These are phyloP conservation scores for Squalus acanthias DNA, from an alignment of 2,797 vertebrate species.

Conservation along the genomic window DNA sequence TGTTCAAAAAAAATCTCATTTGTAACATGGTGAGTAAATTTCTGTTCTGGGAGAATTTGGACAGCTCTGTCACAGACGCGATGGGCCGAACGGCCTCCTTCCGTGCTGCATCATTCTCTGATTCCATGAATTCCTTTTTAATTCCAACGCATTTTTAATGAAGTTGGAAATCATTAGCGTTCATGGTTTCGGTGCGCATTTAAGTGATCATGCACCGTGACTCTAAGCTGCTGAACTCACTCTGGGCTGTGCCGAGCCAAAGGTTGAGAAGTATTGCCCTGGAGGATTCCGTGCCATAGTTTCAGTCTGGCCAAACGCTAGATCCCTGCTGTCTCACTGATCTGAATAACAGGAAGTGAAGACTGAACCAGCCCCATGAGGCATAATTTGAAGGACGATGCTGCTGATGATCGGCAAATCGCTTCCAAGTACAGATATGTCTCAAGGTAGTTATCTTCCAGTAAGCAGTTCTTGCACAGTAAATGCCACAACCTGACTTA, in stretches of 20 bases:
- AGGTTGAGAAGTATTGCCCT: too few species aligned
- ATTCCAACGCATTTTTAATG: neutral
- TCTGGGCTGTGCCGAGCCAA: neutral
- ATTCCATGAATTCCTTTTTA: neutral
- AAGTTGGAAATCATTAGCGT: neutral
- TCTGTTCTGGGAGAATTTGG: neutral
- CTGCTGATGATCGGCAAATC: neutral
- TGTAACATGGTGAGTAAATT: neutral
- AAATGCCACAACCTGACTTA: neutral
- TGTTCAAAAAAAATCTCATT: neutral
- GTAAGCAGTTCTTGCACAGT: too few species aligned
- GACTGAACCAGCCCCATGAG: too few species aligned
- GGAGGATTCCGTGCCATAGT: neutral
- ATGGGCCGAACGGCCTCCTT: too few species aligned
- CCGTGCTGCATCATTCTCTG: neutral
- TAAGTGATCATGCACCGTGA: neutral
- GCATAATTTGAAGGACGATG: neutral
- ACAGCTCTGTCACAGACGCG: neutral
- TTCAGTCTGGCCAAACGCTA: neutral
- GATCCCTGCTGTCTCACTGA: neutral
- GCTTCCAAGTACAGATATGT: neutral
- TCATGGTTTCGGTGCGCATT: neutral
- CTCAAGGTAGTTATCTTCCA: neutral
- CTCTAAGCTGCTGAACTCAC: neutral
- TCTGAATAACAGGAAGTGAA: conserved; percentile 2